Evolutionary conservation across 2,797 vertebrate species (phyloP).

Genomic region (Siniperca obscura): DNA sequence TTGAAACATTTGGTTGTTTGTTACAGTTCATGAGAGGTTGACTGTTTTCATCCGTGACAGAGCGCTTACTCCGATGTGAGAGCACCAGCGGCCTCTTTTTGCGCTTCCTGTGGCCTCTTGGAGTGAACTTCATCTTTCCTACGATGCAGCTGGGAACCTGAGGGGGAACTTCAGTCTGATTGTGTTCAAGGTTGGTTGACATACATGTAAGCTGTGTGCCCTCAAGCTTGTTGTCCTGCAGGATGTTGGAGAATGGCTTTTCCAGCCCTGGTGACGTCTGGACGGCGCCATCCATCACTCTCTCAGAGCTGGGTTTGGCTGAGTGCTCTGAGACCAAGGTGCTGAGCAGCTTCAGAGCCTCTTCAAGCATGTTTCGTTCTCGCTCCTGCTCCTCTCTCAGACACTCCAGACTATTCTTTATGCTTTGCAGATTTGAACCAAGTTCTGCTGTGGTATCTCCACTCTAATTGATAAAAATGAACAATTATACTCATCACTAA

Average conservation of each 20-base stretch:
- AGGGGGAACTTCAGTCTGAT: conserved; percentile 14
- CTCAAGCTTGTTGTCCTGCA: conserved; percentile 53
- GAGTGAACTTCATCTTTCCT: conserved; percentile 52
- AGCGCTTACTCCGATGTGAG: conserved; percentile 59
- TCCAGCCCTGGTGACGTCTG: conserved; percentile 82
- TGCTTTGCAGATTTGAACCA: conserved; percentile 67
- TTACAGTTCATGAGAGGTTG: conserved; percentile 27
- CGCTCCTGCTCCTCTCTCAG: conserved; percentile 76
- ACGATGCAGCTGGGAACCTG: background rate
- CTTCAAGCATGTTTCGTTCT: conserved; percentile 73
- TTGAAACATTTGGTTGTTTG: conserved; percentile 39
- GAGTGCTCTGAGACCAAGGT: conserved; percentile 69
- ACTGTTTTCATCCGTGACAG: conserved; percentile 59
- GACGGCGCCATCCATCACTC: conserved; percentile 72
- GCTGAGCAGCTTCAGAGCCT: conserved; percentile 77
- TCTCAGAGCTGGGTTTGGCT: conserved; percentile 41
- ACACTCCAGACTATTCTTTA: conserved; percentile 74
- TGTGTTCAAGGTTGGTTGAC: conserved; percentile 18
- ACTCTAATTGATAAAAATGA: conserved; percentile 62
- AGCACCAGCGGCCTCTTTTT: conserved; percentile 73
- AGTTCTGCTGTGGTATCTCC: conserved; percentile 68
- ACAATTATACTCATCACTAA: conserved; percentile 2
- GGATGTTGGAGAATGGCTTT: conserved; percentile 40
- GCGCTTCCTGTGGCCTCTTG: conserved; percentile 40
- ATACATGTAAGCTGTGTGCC: background rate